Conservation (phyloP, 2,113 vertebrate species). For the Ceuthmochares aereus region DNA sequence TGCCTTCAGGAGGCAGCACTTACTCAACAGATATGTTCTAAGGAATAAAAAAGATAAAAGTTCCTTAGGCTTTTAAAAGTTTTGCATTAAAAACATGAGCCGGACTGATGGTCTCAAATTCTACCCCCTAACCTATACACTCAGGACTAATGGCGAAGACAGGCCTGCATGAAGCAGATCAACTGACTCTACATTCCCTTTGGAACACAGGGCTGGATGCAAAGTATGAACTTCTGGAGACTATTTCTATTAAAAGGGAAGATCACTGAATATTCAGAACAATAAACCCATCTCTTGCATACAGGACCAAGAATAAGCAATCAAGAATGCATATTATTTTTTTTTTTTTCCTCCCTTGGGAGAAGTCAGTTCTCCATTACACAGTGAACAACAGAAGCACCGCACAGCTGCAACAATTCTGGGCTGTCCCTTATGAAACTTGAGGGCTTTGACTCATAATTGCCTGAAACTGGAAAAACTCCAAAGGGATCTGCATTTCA, state of each 20-base stretch:
- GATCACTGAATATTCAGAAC: not conserved
- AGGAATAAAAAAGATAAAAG: not conserved
- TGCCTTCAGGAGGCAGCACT: not conserved
- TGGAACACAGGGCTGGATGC: not conserved
- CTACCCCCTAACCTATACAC: not conserved
- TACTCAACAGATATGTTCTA: not conserved
- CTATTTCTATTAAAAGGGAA: not conserved
- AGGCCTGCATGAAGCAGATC: not conserved
- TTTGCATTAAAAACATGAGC: not conserved
- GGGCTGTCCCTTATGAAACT: not conserved
- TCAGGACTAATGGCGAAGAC: not conserved
- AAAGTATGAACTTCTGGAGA: not conserved
- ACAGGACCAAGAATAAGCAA: conserved; percentile 15
- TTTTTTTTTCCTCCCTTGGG: not conserved
- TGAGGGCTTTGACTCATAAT: not conserved
- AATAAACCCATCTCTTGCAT: not conserved
- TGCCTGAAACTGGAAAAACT: not conserved
- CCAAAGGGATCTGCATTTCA: not conserved
- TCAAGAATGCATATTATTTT: not conserved
- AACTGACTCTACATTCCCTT: not conserved
- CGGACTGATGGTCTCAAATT: not conserved
- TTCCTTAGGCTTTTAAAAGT: not conserved
- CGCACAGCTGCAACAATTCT: not conserved
- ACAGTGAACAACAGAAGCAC: conserved; percentile 34
- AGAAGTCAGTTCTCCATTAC: conserved; percentile 38